A percentile compares a stretch with the other conserved stretches of the same genome.
phyloP scores from a whole-genome alignment of 2,888 invertebrate genomes.

The Idaea straminata region DNA sequence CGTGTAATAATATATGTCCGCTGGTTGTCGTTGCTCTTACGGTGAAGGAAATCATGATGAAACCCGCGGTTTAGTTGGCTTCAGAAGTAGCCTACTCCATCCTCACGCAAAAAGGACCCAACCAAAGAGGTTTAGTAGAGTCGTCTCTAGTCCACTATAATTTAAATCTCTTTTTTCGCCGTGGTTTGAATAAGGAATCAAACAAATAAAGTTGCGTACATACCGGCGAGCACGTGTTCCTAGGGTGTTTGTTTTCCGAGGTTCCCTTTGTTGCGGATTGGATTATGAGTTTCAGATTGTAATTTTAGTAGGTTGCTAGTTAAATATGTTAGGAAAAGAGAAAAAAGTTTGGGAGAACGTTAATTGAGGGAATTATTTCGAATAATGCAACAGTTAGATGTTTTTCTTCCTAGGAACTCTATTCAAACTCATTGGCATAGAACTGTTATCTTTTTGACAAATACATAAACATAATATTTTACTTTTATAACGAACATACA shows the following conservation, averaged over 20 bases:
- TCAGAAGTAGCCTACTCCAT: too few relatives aligned
- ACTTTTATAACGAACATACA: too few relatives aligned
- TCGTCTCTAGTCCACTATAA: too few relatives aligned
- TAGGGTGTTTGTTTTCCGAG: neutral
- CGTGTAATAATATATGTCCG: too few relatives aligned
- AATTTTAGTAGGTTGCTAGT: neutral
- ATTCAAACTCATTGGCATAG: too few relatives aligned
- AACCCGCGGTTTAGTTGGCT: too few relatives aligned
- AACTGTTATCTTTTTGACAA: too few relatives aligned
- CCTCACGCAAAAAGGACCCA: too few relatives aligned
- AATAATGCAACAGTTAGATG: neutral
- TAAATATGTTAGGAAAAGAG: neutral
- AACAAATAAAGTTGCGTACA: conserved; percentile 1
- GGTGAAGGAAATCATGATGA: too few relatives aligned
- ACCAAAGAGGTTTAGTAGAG: too few relatives aligned
- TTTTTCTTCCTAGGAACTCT: neutral
- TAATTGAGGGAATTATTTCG: neutral
- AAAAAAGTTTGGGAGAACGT: neutral
- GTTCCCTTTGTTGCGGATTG: neutral
- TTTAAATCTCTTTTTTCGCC: neutral
- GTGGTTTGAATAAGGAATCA: neutral
- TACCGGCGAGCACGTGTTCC: neutral
- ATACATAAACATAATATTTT: too few relatives aligned
- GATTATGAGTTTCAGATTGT: conserved; percentile 1
- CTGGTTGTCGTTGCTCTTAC: too few relatives aligned